Evolutionary conservation across 2,113 vertebrate species (phyloP), one percentile per base, ranked within the genome.

Genomic region (Barnardius zonarius): DNA sequence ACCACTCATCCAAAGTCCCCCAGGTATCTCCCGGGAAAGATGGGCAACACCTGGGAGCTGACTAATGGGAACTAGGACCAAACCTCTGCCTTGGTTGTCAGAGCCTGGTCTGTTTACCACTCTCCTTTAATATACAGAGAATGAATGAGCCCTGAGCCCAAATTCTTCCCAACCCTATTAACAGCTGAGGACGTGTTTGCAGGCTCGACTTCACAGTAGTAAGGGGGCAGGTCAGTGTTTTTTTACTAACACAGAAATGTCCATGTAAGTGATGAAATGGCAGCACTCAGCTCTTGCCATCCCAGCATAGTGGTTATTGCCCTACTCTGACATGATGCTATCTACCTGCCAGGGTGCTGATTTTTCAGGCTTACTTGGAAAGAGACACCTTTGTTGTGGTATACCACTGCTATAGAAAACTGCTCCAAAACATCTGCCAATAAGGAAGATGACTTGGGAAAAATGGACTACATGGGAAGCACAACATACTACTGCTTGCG

Each of bases 121-220:
- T 62, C 5, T 52, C 7, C 10, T 10, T 3, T 79, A 44, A 77
- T 2, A 4, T 27, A 20, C 9, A 30, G 39, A 80, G 59, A 33
- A 11, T 24, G 39, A 87, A 78, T 2, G 1, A 64, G 2, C 13
- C 5, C 3, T 3, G 11, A 62, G n/a, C 7, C 22, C 23, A 0
- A 0, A 15, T 11, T 25, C 51, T 16, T 57, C 14, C 37, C 1
- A 2, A 3, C 1, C 3, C 0, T 1, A 18, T 41, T 23, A 76
- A 19, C 37, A 59, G 37, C 41, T 35, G 28, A 48, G 46, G 7
- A 7, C 0, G 1, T 28, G 25, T 66, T 49, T 73, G 44, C 23
- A 64, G 44, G 28, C 8, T 86, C 35, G 41, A 33, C 11, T n/a
- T 69, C 39, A 43, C 6, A 5, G 44, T 1, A 48, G 10, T n/a